Conservation (phyloP, 2,888 invertebrate genomes). For the Pollenia labialis region DNA sequence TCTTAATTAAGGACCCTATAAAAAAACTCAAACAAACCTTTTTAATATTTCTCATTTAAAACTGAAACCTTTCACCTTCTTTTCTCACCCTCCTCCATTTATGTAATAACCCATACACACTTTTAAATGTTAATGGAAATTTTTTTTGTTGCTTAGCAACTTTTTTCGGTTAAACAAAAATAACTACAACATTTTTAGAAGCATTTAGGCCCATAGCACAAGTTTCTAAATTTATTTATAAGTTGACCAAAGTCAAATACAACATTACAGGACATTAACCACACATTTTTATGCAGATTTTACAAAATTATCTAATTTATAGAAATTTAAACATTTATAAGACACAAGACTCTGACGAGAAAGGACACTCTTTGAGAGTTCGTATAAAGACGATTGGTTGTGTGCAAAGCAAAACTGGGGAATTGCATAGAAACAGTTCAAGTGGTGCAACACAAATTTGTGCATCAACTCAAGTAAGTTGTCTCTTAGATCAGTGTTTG, state of each 20-base stretch:
- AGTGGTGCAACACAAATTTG: conserved; percentile 84
- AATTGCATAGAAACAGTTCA: conserved; percentile 87
- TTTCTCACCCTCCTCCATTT: too few species aligned
- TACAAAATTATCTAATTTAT: background rate
- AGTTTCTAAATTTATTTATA: conserved; percentile 36
- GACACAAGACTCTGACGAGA: conserved; percentile 33
- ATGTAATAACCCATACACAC: conserved; percentile 25
- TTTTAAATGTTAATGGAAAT: conserved; percentile 26
- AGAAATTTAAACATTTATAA: conserved; percentile 50
- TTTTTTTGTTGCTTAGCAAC: conserved; percentile 63
- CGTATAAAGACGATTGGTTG: conserved; percentile 29
- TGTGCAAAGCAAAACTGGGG: conserved; percentile 85
- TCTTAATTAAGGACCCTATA: too few species aligned
- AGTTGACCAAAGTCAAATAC: conserved; percentile 46
- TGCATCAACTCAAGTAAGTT: conserved; percentile 83
- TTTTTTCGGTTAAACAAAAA: conserved; percentile 48
- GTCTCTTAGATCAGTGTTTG: background rate
- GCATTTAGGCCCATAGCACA: background rate
- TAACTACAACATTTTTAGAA: background rate
- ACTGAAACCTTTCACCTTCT: background rate
- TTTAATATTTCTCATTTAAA: background rate
- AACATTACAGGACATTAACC: conserved; percentile 22
- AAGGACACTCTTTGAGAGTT: conserved; percentile 48
- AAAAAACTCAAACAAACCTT: too few species aligned
- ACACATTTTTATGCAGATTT: conserved; percentile 11